phyloP scores from a whole-genome alignment of 2,113 vertebrate genomes.

The Myiagra hebetior region DNA sequence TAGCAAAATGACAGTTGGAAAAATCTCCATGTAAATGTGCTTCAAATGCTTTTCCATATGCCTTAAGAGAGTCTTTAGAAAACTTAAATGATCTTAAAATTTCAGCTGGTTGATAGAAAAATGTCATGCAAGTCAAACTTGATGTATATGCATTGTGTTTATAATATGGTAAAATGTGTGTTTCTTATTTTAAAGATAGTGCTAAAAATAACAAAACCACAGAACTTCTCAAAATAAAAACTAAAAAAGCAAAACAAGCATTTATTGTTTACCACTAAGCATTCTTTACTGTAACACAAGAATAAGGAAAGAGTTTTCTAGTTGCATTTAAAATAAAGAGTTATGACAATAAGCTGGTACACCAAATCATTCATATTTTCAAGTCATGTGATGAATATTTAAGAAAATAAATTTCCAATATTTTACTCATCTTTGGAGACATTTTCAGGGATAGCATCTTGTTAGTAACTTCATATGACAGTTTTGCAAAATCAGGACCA shows the following conservation, averaged over 20 bases:
- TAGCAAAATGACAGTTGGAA: not conserved
- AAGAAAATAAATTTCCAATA: not conserved
- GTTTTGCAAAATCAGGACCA: not conserved
- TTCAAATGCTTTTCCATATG: not conserved
- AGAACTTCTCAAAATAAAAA: not conserved
- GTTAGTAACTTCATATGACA: not conserved
- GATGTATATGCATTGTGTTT: not conserved
- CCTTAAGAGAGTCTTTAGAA: not conserved
- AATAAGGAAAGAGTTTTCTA: not conserved
- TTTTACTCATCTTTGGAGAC: not conserved
- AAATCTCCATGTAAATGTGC: not conserved
- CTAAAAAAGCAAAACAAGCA: not conserved
- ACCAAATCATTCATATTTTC: not conserved
- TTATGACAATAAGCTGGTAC: not conserved
- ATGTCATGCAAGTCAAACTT: not conserved
- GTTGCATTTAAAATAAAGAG: not conserved
- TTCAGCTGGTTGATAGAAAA: not conserved
- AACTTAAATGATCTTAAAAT: not conserved
- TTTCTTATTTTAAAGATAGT: not conserved
- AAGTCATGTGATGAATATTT: not conserved
- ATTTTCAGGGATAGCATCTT: not conserved
- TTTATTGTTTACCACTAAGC: not conserved
- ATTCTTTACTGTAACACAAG: not conserved
- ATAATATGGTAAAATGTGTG: not conserved
- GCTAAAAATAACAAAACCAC: not conserved